These are phyloP conservation scores for Protosalanx chinensis DNA, from an alignment of 2,797 vertebrate species.

Conservation along the genomic window DNA sequence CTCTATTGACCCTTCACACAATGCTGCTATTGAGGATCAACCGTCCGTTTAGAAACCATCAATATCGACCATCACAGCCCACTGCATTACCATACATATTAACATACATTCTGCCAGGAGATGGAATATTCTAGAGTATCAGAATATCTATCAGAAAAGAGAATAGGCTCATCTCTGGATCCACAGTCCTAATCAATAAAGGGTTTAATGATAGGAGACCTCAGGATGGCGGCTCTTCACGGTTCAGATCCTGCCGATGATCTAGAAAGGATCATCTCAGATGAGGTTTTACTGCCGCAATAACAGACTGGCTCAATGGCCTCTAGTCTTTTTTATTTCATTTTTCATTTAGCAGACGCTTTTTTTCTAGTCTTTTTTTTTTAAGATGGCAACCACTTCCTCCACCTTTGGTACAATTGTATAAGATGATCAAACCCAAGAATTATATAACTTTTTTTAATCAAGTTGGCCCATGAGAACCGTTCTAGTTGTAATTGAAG, in stretches of 20 bases:
- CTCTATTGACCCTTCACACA: slow-evolving; percentile 51
- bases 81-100: slow-evolving; percentile 62
- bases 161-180: slow-evolving; percentile 41
- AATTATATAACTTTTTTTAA: slow-evolving; percentile 9
- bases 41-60: slow-evolving; percentile 64
- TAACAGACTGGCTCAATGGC: slow-evolving; percentile 53
- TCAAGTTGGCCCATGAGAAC: too few species aligned
- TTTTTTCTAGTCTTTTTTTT: slow-evolving; percentile 27
- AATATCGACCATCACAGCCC: slow-evolving; percentile 61
- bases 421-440: slow-evolving; percentile 49
- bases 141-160: slow-evolving; percentile 53
- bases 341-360: too few species aligned
- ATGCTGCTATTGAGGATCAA: slow-evolving; percentile 65
- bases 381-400: slow-evolving; percentile 60
- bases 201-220: slow-evolving; percentile 66
- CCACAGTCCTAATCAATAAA: slow-evolving; percentile 73
- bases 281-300: slow-evolving; percentile 62
- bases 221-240: slow-evolving; percentile 59
- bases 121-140: slow-evolving; percentile 44
- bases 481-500: too few species aligned
- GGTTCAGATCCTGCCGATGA: slow-evolving; percentile 71
- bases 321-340: slow-evolving; percentile 31
- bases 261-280: slow-evolving; percentile 70
- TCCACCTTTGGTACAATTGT: slow-evolving; percentile 40
- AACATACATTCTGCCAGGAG: slow-evolving; percentile 58